Conservation (phyloP, 2,113 vertebrate genomes). For the Lepisosteus oculatus region DNA sequence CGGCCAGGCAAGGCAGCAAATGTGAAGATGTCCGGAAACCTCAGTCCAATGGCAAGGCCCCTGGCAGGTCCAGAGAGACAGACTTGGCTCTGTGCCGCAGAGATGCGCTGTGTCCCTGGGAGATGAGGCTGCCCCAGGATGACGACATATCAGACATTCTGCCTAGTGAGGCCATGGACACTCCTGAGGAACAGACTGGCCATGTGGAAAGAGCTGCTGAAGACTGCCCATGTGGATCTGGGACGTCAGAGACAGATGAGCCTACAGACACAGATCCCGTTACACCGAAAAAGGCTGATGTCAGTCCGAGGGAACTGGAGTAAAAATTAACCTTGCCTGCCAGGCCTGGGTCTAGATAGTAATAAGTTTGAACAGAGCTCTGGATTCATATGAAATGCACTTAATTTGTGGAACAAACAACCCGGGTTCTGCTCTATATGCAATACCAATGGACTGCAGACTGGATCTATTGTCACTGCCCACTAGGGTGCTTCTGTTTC, state of each 20-base stretch:
- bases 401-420: background rate
- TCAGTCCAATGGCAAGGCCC: background rate
- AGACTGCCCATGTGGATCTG: conserved; percentile 62
- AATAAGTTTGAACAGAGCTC: too few relatives aligned
- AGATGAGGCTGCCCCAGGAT: conserved; percentile 34
- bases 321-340: too few relatives aligned
- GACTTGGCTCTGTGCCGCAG: conserved; percentile 48
- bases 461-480: background rate
- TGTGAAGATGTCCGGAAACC: conserved; percentile 6
- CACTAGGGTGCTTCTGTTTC: conserved; percentile 10
- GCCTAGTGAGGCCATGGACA: conserved; percentile 64
- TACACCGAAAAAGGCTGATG: too few relatives aligned
- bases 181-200: conserved; percentile 57
- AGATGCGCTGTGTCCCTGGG: conserved; percentile 65
- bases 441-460: background rate
- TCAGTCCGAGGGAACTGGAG: too few relatives aligned
- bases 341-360: too few relatives aligned
- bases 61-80: conserved; percentile 25
- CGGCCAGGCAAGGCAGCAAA: background rate
- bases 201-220: conserved; percentile 69
- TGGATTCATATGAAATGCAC: too few relatives aligned
- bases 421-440: conserved; percentile 1
- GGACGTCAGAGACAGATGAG: conserved; percentile 34
- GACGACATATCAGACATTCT: conserved; percentile 57
- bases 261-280: conserved; percentile 1